Base-by-base conservation (phyloP, 2,797 vertebrate species). In the Helicolenus hilgendorfi region DNA sequence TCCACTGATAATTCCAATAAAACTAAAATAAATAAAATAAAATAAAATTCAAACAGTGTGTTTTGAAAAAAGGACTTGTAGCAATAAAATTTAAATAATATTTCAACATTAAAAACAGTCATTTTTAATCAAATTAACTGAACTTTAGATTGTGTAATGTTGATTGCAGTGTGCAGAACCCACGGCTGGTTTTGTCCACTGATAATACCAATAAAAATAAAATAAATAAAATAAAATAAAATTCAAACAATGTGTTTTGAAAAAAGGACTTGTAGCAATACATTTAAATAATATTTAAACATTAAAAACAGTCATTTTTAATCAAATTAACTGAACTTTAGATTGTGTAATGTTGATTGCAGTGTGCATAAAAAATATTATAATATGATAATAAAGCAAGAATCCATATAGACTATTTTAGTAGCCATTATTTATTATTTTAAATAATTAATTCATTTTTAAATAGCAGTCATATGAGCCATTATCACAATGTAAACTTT, bases 11-110 rank as follows among this genome's bases (percentile, higher is more conserved):
- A 24, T 24, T 22, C 11, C 7, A 22, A 38, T 14, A 24, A 38
- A 38, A 38, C 0, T 38, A 41, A 36, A 36, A 36, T 36, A 36
- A 13, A 36, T 36, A 2, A 36, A 36, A 36, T 36, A 13, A 36
- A 36, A 36, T 36, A 4, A 36, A 38, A 63, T 63, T 63, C 18
- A 63, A 63, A 63, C 60, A n/a, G n/a, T 63, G 29, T 45, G 60
- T 49, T 8, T 0, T 49, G 15, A 49, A 49, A 49, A 8, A 1
- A 49, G 41, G 15, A 49, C 0, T 49, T 35, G 13, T 11, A 33
- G 27, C 4, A 20, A 5, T 6, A 1, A n/a, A 64, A 64, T 0
- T 65, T 15, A 36, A 22, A 18, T 45, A 45, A 49, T 49, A 49
- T 49, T 49, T 58, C 5, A 58, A 18, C 22, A 53, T 35, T 20